A percentile compares a stretch with the other conserved stretches of the same genome.
Conservation (phyloP, 2,113 vertebrate species). For the Albula goreensis region DNA sequence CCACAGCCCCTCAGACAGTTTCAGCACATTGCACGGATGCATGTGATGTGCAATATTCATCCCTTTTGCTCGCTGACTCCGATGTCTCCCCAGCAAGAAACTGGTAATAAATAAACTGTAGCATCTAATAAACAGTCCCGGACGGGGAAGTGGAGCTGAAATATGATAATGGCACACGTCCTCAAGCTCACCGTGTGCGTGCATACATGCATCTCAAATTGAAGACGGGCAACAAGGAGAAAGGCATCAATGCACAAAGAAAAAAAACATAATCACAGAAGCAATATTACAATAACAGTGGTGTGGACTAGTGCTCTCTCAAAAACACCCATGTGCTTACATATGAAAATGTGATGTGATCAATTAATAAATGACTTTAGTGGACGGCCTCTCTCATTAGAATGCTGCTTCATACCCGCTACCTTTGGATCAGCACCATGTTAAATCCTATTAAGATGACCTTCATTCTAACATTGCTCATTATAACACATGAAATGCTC, state of each 20-base stretch:
- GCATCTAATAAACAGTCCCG: slow-evolving; percentile 57
- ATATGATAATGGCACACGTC: slow-evolving; percentile 50
- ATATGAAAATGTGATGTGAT: background rate
- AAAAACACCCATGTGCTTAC: background rate
- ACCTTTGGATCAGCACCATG: slow-evolving; percentile 38
- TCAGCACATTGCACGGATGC: slow-evolving; percentile 39
- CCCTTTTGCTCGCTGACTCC: slow-evolving; percentile 52
- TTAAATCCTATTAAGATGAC: slow-evolving; percentile 74
- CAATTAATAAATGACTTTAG: slow-evolving; percentile 16
- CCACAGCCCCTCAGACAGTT: slow-evolving; percentile 28
- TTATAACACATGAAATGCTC: slow-evolving; percentile 67
- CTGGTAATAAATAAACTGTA: slow-evolving; percentile 63
- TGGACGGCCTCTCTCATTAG: slow-evolving; percentile 67
- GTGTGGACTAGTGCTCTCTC: background rate
- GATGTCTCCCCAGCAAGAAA: slow-evolving; percentile 56
- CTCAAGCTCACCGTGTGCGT: slow-evolving; percentile 19
- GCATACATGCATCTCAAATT: slow-evolving; percentile 37
- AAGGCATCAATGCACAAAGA: slow-evolving; percentile 30
- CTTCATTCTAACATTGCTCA: slow-evolving; percentile 66
- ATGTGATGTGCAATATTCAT: slow-evolving; percentile 51
- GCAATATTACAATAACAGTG: slow-evolving; percentile 51
- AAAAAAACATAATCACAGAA: slow-evolving; percentile 60
- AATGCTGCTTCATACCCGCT: slow-evolving; percentile 67
- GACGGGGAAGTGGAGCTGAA: slow-evolving; percentile 57
- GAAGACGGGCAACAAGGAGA: slow-evolving; percentile 29